Conservation (phyloP, 2,113 vertebrate species). For the Dipodomys spectabilis region DNA sequence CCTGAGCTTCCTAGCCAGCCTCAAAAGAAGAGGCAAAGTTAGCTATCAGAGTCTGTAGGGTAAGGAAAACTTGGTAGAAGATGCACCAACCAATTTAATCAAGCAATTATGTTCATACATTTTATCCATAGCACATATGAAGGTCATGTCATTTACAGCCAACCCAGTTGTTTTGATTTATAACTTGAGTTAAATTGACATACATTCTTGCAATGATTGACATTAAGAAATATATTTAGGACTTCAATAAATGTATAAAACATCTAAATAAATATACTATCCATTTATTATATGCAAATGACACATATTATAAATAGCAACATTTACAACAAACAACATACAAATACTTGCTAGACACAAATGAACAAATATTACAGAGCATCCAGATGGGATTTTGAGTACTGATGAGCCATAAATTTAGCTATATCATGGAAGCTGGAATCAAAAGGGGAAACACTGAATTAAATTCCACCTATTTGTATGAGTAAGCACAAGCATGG, state of each 20-base stretch:
- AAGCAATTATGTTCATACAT: too few species aligned
- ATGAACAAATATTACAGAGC: background rate
- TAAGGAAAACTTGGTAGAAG: background rate
- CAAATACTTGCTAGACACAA: background rate
- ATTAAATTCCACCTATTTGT: background rate
- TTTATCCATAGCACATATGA: background rate
- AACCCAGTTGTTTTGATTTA: background rate
- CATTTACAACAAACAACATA: background rate
- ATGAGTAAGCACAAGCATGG: background rate
- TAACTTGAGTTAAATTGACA: conserved; percentile 1
- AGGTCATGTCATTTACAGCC: background rate
- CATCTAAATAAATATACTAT: too few species aligned
- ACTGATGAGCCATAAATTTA: background rate
- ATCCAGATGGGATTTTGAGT: background rate
- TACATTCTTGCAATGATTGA: background rate
- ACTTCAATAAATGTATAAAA: too few species aligned
- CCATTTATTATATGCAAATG: background rate
- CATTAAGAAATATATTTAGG: background rate
- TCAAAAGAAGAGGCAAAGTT: background rate
- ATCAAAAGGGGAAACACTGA: background rate
- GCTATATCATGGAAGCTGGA: background rate
- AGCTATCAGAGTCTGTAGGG: background rate
- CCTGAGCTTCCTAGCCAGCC: background rate
- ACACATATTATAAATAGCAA: background rate
- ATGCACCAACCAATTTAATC: background rate